phyloP scores from a whole-genome alignment of 2,888 invertebrate species.

The Melolontha melolontha region DNA sequence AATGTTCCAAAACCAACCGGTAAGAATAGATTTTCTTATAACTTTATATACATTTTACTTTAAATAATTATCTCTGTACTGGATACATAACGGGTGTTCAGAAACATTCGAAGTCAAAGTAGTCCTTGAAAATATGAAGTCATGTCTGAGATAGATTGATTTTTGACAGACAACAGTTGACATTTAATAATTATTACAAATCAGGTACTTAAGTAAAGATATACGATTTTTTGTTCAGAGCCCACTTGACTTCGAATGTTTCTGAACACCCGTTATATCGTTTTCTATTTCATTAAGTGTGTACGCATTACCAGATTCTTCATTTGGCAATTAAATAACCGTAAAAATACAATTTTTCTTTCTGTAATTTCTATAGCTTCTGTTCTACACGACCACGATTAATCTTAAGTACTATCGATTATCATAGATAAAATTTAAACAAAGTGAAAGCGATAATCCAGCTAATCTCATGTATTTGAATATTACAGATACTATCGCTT shows the following conservation, averaged over 20 bases:
- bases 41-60: not conserved
- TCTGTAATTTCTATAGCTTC: not conserved
- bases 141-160: too few relatives aligned
- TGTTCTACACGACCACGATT: too few relatives aligned
- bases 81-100: not conserved
- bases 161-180: too few relatives aligned
- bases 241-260: too few relatives aligned
- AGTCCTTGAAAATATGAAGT: too few relatives aligned
- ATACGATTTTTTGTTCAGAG: too few relatives aligned
- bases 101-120: too few relatives aligned
- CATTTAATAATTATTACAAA: too few relatives aligned
- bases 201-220: too few relatives aligned
- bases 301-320: not conserved
- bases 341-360: not conserved
- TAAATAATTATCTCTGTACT: not conserved
- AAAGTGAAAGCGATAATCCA: slow-evolving; percentile 3
- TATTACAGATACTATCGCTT: slow-evolving; percentile 14
- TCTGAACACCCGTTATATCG: too few relatives aligned
- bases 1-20: slow-evolving; percentile 95
- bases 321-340: too few relatives aligned
- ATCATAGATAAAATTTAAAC: slow-evolving; percentile 1
- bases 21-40: slow-evolving; percentile 66
- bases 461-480: slow-evolving; percentile 3
- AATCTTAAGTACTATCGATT: not conserved
- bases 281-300: slow-evolving; percentile 2